Percentiles rank a stretch among this genome's conserved stretches.
Conservation (phyloP, 2,888 invertebrate genomes). For the Ptychoptera albimana region DNA sequence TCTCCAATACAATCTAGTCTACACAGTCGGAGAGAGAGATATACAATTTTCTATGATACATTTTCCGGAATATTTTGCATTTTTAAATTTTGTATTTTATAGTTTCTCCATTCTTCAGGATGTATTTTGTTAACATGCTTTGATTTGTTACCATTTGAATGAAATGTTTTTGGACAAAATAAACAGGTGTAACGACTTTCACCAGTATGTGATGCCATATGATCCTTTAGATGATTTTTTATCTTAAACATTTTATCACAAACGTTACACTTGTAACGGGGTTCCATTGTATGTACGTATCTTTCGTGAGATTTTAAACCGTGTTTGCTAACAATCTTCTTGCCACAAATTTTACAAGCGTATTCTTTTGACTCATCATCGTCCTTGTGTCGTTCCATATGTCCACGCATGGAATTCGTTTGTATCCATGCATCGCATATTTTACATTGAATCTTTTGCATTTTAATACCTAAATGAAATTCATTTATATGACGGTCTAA, state of each 20-base stretch:
- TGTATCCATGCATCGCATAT: conserved; percentile 27
- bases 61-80: not conserved
- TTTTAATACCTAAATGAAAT: conserved; percentile 20
- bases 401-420: conserved; percentile 25
- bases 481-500: conserved; percentile 24
- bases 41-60: no score
- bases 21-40: no score
- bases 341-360: conserved; percentile 24
- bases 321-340: conserved; percentile 11
- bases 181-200: conserved; percentile 8
- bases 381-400: conserved; percentile 20
- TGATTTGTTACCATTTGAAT: conserved; percentile 8
- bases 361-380: conserved; percentile 19
- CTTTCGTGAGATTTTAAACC: conserved; percentile 25
- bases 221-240: conserved; percentile 3
- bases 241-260: conserved; percentile 27
- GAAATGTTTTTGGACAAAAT: conserved; percentile 9
- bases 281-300: conserved; percentile 23
- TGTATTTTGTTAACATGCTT: conserved; percentile 9
- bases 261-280: conserved; percentile 22
- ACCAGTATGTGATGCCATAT: conserved; percentile 8
- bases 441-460: conserved; percentile 24
- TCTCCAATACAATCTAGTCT: no score
- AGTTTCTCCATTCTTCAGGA: conserved; percentile 7
- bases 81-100: not conserved